Percentiles rank a stretch among this genome's conserved stretches.
These are phyloP conservation scores for Ammospiza nelsoni DNA, from an alignment of 2,113 vertebrate species.

Conservation along the genomic window DNA sequence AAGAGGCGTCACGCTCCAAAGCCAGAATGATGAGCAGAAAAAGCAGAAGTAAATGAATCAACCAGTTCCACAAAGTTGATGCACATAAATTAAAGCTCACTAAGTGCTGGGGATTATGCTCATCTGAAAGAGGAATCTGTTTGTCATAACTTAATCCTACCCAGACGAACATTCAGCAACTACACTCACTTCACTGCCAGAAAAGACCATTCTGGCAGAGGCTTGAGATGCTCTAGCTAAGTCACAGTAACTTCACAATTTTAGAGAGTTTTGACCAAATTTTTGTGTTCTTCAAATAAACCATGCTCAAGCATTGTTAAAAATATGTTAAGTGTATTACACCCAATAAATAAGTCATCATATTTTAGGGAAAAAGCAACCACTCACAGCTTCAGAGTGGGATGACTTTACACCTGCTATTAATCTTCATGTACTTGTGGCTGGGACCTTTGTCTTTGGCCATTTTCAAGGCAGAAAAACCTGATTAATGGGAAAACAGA, in stretches of 20 bases:
- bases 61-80: neutral
- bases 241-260: neutral
- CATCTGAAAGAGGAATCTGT: neutral
- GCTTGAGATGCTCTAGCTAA: neutral
- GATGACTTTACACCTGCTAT: neutral
- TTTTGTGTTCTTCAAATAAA: neutral
- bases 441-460: neutral
- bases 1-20: neutral
- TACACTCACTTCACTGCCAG: neutral
- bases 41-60: neutral
- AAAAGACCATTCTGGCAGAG: neutral
- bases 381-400: neutral
- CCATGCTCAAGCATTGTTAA: neutral
- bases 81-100: neutral
- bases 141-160: neutral
- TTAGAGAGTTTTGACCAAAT: neutral
- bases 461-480: neutral
- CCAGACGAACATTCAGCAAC: neutral
- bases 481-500: neutral
- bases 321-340: neutral
- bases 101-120: neutral
- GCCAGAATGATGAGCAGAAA: neutral
- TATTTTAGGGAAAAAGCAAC: neutral
- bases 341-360: neutral
- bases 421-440: neutral